Base-by-base conservation (phyloP, 2,113 vertebrate species). In the Meriones unguiculatus region DNA sequence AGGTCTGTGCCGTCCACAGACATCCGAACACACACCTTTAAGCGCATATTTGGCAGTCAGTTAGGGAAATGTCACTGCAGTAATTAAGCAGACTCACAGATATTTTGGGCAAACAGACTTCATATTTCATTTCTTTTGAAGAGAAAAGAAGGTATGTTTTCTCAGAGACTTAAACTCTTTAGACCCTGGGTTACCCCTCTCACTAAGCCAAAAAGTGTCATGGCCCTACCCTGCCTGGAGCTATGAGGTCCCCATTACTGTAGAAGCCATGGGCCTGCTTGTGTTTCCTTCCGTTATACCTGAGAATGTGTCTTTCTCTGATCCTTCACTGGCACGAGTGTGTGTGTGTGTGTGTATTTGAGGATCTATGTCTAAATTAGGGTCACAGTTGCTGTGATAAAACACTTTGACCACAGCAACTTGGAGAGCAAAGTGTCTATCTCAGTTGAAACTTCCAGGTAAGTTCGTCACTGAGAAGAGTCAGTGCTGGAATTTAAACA, bases 21-120 rank as follows among this genome's bases (percentile, higher is more conserved):
- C 72, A 67, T 89, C 82, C 70, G 30, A 95, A 93, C 93, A 92
- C 35, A 14, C 41, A 95, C 95, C 72, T 95, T n/a, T 91, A 84
- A 97, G 94, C 89, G 80, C 87, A 78, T 57, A 85, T 62, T 96
- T 95, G 96, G 97, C 96, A 80, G 89, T 64, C 77, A 65, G 86
- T 97, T 91, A 97, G 87, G 91, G 91, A 97, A 96, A 95, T 95
- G 95, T 94, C 93, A 96, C 50, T 11, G 78, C 87, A 77, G 89
- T 94, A 94, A 96, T 96, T 89, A 97, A 96, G 72, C 70, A 76
- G 82, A 65, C 91, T 96, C 89, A 57, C 35, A 73, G 95, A 87
- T 87, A 93, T 96, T 97, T 95, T 91, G 94, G 94, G 82, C 86
- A 94, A 94, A 87, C 57, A 89, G 93, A 84, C 52, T 87, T 95